Conservation (phyloP, 2,888 invertebrate genomes). For the Acholoe squamosa region DNA sequence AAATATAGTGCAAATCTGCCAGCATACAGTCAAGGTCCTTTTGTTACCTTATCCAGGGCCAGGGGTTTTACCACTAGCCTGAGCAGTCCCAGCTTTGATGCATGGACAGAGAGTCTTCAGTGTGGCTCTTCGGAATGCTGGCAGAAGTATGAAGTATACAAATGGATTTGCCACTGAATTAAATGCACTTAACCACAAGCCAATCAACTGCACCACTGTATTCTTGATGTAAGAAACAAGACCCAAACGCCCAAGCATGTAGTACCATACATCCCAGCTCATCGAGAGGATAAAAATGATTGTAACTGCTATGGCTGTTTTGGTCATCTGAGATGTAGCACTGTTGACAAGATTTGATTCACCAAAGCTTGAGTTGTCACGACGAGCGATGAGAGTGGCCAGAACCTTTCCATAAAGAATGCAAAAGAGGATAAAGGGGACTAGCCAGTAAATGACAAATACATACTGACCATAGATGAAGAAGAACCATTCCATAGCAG, state of each 20-base stretch:
- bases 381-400: neutral
- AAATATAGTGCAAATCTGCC: too few species aligned
- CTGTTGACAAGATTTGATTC: slow-evolving; percentile 41
- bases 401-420: slow-evolving; percentile 42
- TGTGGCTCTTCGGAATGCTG: slow-evolving; percentile 49
- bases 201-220: slow-evolving; percentile 45
- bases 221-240: slow-evolving; percentile 47
- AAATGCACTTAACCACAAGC: slow-evolving; percentile 23
- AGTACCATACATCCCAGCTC: slow-evolving; percentile 61
- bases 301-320: slow-evolving; percentile 56
- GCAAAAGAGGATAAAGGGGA: slow-evolving; percentile 35
- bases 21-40: too few species aligned
- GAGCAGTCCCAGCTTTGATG: neutral
- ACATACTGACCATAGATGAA: slow-evolving; percentile 27
- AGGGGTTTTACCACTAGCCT: neutral
- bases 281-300: slow-evolving; percentile 58
- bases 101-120: neutral
- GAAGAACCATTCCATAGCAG: neutral
- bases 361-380: slow-evolving; percentile 29
- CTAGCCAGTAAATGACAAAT: neutral
- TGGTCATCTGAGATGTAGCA: slow-evolving; percentile 58
- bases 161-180: slow-evolving; percentile 62
- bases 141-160: slow-evolving; percentile 56
- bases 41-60: too few species aligned
- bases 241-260: slow-evolving; percentile 56